These are phyloP conservation scores for Eulimnadia texana DNA, from an alignment of 1,140 invertebrate genomes.

Conservation along the genomic window DNA sequence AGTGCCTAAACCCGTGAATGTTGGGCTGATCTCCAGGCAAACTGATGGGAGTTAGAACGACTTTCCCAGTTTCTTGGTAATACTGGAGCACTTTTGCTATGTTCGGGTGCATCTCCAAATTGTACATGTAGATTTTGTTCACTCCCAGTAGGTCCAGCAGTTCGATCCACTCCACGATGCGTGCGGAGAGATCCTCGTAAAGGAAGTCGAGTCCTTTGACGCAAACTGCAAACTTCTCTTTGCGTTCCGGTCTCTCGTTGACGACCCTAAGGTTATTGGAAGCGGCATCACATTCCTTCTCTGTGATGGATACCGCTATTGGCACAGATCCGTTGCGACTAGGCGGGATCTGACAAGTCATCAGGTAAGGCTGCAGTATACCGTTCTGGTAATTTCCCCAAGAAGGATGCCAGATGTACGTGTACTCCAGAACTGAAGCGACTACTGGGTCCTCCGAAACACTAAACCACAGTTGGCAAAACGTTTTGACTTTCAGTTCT, in stretches of 20 bases:
- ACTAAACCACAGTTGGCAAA: slow-evolving; percentile 83
- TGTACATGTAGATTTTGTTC: slow-evolving; percentile 83
- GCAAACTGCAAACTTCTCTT: slow-evolving; percentile 80
- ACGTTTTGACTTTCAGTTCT: slow-evolving; percentile 61
- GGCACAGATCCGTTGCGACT: slow-evolving; percentile 41
- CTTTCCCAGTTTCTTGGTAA: slow-evolving; percentile 56
- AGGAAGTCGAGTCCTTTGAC: slow-evolving; percentile 87
- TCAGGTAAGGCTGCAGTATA: slow-evolving; percentile 78
- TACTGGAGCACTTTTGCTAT: slow-evolving; percentile 76
- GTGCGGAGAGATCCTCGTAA: slow-evolving; percentile 74
- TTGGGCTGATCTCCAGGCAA: slow-evolving; percentile 84
- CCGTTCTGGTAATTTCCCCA: slow-evolving; percentile 90
- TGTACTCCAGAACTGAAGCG: slow-evolving; percentile 62
- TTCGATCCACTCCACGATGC: slow-evolving; percentile 91
- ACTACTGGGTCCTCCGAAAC: slow-evolving; percentile 60
- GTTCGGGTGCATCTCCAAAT: slow-evolving; percentile 78
- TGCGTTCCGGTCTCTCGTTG: slow-evolving; percentile 51
- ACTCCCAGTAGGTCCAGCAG: slow-evolving; percentile 70
- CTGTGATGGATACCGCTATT: slow-evolving; percentile 70
- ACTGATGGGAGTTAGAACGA: slow-evolving; percentile 71
- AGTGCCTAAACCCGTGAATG: slow-evolving; percentile 67
- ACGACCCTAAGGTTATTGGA: slow-evolving; percentile 77
- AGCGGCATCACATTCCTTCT: slow-evolving; percentile 64
- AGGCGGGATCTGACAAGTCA: slow-evolving; percentile 64
- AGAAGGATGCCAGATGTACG: slow-evolving; percentile 85